Percentiles rank a stretch among this genome's conserved stretches.
Conservation (phyloP, 2,888 invertebrate genomes). For the Cyrtodaria siliqua region DNA sequence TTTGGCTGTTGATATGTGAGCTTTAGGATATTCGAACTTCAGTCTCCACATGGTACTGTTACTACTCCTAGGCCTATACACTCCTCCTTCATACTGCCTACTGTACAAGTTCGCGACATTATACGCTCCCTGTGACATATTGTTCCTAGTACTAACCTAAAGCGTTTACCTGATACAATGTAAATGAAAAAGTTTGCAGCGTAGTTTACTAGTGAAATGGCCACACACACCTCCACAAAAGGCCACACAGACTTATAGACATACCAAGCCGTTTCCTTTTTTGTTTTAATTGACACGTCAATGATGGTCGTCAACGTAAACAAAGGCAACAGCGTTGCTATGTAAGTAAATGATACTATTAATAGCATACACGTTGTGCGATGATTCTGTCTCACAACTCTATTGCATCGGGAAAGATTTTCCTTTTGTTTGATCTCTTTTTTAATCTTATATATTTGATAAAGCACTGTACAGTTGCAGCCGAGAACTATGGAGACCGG, state of each 20-base stretch:
- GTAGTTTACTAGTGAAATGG: slow-evolving; percentile 77
- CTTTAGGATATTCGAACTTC: too few relatives aligned
- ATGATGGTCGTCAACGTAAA: slow-evolving; percentile 72
- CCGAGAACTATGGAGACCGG: slow-evolving; percentile 77
- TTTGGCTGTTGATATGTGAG: too few relatives aligned
- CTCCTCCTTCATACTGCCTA: slow-evolving; percentile 42
- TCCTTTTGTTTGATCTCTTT: slow-evolving; percentile 46
- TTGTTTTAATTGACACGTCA: slow-evolving; percentile 62
- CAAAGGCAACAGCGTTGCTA: slow-evolving; percentile 75
- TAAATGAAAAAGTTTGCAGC: slow-evolving; percentile 81
- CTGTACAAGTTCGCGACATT: slow-evolving; percentile 35
- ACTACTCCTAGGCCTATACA: too few relatives aligned
- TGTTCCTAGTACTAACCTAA: slow-evolving; percentile 71
- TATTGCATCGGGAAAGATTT: slow-evolving; percentile 21
- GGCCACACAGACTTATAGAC: slow-evolving; percentile 60
- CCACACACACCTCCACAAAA: slow-evolving; percentile 66
- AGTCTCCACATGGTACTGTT: too few relatives aligned
- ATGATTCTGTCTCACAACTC: slow-evolving; percentile 31
- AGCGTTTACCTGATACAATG: slow-evolving; percentile 77
- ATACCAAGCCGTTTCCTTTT: slow-evolving; percentile 29
- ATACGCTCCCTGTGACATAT: slow-evolving; percentile 54
- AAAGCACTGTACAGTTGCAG: slow-evolving; percentile 79
- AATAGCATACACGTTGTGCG: slow-evolving; percentile 75
- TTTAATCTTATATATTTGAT: slow-evolving; percentile 69
- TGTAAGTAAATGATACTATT: slow-evolving; percentile 77